Evolutionary conservation across 2,797 vertebrate species (phyloP), one percentile per base, ranked within the genome.

Genomic region (Leptodactylus fallax): DNA sequence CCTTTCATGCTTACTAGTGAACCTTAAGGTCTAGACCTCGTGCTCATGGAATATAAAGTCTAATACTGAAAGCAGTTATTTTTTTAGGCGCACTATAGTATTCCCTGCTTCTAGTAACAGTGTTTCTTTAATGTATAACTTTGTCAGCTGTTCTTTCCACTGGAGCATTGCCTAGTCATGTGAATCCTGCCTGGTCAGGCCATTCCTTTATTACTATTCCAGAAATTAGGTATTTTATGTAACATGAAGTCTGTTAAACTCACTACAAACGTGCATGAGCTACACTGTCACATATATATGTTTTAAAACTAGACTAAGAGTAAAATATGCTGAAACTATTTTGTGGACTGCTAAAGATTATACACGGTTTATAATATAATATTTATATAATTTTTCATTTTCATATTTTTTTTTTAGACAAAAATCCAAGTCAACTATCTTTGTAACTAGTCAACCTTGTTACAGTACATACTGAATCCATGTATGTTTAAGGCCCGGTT

Each of bases 81-180:
- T 74, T 55, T 76, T 76, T 76, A 60, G 8, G 45, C 36, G 36
- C 25, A 55, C 0, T 56, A 49, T 61, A 60, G 67, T 45, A 45
- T 84, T 71, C 36, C 55, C 12, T 49, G 69, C 83, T 60, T 76
- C 55, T 60, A 53, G 25, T 72, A 84, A 84, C 21, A 58, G 69
- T 60, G 55, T 84, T 84, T 47, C 55, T 61, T 84, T 60, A 84
- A 84, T 84, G 83, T 84, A 58, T 76, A 76, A 84, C 83, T 61
- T 58, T 23, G 45, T 72, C 83, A 74, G 83, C 69, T 84, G 69
- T 56, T 84, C 14, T 72, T 72, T 76, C 56, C 55, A 84, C 83
- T 84, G 69, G 55, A 84, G 60, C 83, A 49, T 76, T 84, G 36
- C 72, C 55, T 84, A 71, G 81, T 83, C 65, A 83, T 83, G 51